Evolutionary conservation across 2,113 vertebrate species (phyloP).

Genomic region (Ctenomys sociabilis): DNA sequence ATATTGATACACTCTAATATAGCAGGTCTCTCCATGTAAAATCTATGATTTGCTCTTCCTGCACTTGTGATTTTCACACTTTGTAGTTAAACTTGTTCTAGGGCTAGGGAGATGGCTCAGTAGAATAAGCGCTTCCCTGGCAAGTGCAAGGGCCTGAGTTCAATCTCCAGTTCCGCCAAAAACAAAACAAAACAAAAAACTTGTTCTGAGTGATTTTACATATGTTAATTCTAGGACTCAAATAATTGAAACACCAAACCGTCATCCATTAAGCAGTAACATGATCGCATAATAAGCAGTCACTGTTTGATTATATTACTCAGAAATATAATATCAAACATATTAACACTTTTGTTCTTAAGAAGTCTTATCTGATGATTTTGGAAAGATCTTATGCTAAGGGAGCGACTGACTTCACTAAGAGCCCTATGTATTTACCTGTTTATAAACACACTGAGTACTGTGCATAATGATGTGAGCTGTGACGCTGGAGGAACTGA

Average conservation of each 20-base stretch:
- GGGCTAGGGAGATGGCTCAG: too few species aligned
- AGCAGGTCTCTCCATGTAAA: slow-evolving; percentile 59
- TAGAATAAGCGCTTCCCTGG: too few species aligned
- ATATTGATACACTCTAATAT: slow-evolving; percentile 59
- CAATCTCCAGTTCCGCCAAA: too few species aligned
- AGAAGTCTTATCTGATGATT: background rate
- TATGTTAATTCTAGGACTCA: slow-evolving; percentile 22
- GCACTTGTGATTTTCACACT: background rate
- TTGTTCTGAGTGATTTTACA: slow-evolving; percentile 34
- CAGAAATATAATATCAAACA: slow-evolving; percentile 46
- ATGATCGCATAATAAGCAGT: slow-evolving; percentile 6
- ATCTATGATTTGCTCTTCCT: slow-evolving; percentile 52
- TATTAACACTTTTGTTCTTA: slow-evolving; percentile 43
- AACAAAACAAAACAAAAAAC: too few species aligned
- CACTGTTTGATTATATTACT: slow-evolving; percentile 24
- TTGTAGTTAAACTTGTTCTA: slow-evolving; percentile 56
- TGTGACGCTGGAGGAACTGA: background rate
- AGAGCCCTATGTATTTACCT: background rate
- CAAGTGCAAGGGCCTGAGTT: too few species aligned
- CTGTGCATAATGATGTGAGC: background rate
- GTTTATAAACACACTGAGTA: background rate
- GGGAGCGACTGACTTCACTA: background rate
- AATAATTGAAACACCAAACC: slow-evolving; percentile 11
- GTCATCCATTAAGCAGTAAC: background rate
- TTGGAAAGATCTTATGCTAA: background rate